A percentile compares a stretch with the other conserved stretches of the same genome.
These are phyloP conservation scores for Chaenogobius annularis DNA, from an alignment of 2,113 vertebrate species.

Conservation along the genomic window DNA sequence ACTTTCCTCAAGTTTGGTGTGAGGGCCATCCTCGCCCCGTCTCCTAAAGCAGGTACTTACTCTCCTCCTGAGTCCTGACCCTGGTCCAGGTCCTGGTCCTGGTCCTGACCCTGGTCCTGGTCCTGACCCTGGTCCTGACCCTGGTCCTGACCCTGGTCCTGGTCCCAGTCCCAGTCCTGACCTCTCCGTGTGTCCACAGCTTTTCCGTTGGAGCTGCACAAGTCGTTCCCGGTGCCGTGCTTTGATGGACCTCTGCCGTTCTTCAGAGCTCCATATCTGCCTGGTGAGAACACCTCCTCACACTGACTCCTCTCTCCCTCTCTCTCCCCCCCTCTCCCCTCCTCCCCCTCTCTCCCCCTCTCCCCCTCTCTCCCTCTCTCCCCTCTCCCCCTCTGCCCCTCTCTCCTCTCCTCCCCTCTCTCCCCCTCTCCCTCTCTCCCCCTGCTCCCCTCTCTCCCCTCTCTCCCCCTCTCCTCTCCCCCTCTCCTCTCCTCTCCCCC, in stretches of 20 bases:
- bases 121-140: no score
- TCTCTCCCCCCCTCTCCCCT: not conserved
- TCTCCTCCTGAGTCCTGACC: no score
- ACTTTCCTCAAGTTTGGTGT: constrained; percentile 96
- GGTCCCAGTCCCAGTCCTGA: no score
- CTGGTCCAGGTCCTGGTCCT: no score
- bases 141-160: no score
- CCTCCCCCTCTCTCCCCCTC: constrained; percentile 32
- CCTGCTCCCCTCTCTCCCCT: constrained; percentile 60
- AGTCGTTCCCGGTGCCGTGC: constrained; percentile 89
- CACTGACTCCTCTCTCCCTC: no score
- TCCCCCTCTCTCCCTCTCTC: constrained; percentile 84
- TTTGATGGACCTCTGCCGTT: constrained; percentile 93
- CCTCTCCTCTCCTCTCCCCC: constrained; percentile 71
- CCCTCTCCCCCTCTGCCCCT: constrained; percentile 77
- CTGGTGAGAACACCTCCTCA: constrained; percentile 80
- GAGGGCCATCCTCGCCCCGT: constrained; percentile 91
- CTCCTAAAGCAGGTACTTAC: constrained; percentile 85
- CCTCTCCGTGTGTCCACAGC: constrained; percentile 66
- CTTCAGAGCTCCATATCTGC: constrained; percentile 91
- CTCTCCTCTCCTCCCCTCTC: constrained; percentile 81
- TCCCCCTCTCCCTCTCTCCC: constrained; percentile 44
- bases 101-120: no score
- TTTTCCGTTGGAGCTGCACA: constrained; percentile 78
- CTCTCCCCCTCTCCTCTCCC: constrained; percentile 78